Conservation (phyloP, 1,140 invertebrate genomes). For the Trachelipus rathkii region DNA sequence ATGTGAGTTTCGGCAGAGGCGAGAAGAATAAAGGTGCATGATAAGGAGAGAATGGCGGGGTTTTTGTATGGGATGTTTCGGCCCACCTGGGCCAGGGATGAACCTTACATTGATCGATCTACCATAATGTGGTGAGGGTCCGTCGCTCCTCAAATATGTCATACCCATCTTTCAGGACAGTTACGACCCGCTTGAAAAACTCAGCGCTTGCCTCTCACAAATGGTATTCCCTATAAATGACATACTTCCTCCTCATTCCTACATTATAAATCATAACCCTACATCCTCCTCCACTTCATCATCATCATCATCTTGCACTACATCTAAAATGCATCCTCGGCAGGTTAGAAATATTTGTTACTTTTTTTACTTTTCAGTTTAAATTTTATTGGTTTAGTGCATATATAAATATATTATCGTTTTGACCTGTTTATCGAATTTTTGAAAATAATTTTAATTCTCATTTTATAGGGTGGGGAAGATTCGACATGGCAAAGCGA, state of each 20-base stretch:
- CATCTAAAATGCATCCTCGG: background rate
- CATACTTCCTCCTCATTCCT: background rate
- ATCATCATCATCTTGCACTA: background rate
- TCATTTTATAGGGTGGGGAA: conserved; percentile 37
- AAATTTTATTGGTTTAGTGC: background rate
- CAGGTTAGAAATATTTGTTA: background rate
- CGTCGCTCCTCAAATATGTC: background rate
- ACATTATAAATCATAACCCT: no score
- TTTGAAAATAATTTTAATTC: background rate
- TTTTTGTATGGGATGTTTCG: no score
- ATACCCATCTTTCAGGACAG: background rate
- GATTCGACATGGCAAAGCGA: conserved; percentile 43
- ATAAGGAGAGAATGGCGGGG: no score
- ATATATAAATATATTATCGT: background rate
- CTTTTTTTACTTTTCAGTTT: background rate
- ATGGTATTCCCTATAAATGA: background rate
- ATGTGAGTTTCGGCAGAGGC: no score
- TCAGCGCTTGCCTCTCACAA: background rate
- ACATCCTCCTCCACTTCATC: background rate
- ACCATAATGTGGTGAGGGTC: no score
- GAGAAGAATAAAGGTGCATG: no score
- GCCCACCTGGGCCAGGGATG: no score
- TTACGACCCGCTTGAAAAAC: background rate
- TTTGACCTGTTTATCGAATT: background rate
- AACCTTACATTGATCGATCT: no score